Base-by-base conservation (phyloP, 2,888 invertebrate species). In the Ctena decussata region DNA sequence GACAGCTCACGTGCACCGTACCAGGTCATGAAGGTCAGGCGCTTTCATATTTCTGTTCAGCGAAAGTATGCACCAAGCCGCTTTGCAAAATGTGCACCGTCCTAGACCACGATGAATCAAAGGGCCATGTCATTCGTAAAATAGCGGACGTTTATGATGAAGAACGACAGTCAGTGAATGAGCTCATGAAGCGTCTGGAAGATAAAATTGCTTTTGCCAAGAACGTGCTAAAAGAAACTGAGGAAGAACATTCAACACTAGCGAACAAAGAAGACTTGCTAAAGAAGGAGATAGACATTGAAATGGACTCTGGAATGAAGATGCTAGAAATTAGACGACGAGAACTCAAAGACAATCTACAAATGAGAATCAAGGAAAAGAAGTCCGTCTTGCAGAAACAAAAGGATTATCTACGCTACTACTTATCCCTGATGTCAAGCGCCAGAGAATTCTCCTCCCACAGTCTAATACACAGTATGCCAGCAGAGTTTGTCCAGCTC, bases 21-120 rank as follows among this genome's bases (percentile, higher is more conserved):
- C 85, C 87, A 5, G 90, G 89, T 21, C 90, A 90, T 70, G 90
- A 90, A 32, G 90, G 90, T 24, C 90, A 90, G 57, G 81, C 86
- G 15, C 71, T 90, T 27, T 49, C 77, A 12, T 85, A 86, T 32
- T 89, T 72, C 72, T 90, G 90, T 44, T 72, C 84, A n/a, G 86
- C 86, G 0, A 90, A 90, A 57, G 85, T 85, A 0, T 90, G 90
- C 69, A 82, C 83, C 0, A 86, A 87, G 65, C 89, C 89, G 0
- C 72, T 90, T 0, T 90, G 90, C 71, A 89, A 89, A 69, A 88
- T 90, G 89, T 90, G 90, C 49, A 88, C 89, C 21, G 83, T 90
- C 35, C 60, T 88, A 24, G 87, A 88, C 39, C 90, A 90, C 57
- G 88, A 89, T 1, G 86, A 89, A 41, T 35, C 77, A 0, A 82